These are phyloP conservation scores for Petrolisthes cinctipes DNA, from an alignment of 2,888 invertebrate species.

Conservation along the genomic window DNA sequence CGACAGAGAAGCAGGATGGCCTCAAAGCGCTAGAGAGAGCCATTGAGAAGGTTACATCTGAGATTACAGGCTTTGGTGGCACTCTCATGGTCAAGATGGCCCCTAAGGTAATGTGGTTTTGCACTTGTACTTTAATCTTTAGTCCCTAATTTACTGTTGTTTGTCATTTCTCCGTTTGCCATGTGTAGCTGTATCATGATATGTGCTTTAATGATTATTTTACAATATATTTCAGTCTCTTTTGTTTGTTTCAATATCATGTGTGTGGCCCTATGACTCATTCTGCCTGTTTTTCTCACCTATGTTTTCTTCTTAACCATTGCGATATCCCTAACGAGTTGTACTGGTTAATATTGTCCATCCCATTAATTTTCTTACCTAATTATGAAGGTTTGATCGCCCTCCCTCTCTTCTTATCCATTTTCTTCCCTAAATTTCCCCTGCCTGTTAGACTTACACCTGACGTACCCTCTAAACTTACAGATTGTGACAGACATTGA, in stretches of 20 bases:
- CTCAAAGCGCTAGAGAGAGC: conserved; percentile 89
- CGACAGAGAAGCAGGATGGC: conserved; percentile 95
- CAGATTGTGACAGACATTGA: conserved; percentile 98
- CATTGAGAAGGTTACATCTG: conserved; percentile 86
- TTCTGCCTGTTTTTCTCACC: neutral
- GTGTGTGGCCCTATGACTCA: too few species aligned
- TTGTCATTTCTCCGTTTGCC: neutral
- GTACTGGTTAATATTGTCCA: too few species aligned
- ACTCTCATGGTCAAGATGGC: conserved; percentile 95
- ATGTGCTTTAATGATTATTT: neutral
- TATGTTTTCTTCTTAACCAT: too few species aligned
- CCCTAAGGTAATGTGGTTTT: conserved; percentile 74
- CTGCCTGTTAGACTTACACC: too few species aligned
- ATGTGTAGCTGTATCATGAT: neutral
- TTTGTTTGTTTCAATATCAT: neutral
- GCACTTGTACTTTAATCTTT: too few species aligned
- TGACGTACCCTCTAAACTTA: too few species aligned
- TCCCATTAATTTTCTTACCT: too few species aligned
- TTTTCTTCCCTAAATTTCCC: too few species aligned
- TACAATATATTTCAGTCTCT: neutral
- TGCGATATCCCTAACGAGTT: too few species aligned
- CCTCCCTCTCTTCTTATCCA: too few species aligned
- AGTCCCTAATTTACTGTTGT: neutral
- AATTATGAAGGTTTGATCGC: too few species aligned
- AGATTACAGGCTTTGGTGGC: conserved; percentile 85